phyloP scores from a whole-genome alignment of 2,113 vertebrate genomes.

The Amphiprion percula region DNA sequence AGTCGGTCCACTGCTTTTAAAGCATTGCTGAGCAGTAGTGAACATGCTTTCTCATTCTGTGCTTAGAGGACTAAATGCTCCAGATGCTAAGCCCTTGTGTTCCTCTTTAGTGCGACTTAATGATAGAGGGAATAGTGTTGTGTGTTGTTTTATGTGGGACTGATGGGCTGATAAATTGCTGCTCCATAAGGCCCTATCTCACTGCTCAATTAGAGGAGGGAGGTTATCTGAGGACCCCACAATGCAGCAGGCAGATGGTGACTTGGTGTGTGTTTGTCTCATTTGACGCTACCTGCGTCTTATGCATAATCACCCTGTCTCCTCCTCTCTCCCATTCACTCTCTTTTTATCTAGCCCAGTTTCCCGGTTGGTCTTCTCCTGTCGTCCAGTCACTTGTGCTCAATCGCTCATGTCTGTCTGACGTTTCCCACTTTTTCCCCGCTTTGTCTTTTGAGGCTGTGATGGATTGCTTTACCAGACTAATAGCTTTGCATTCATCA shows the following conservation, averaged over 20 bases:
- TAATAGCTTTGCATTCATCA: conserved; percentile 63
- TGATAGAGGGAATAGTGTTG: not conserved
- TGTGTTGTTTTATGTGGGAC: conserved; percentile 20
- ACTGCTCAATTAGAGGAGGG: conserved; percentile 29
- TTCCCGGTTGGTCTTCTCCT: conserved; percentile 26
- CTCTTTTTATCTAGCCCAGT: conserved; percentile 14
- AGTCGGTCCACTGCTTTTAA: not conserved
- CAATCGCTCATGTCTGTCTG: conserved; percentile 42
- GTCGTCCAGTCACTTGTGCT: conserved; percentile 4
- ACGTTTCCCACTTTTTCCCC: conserved; percentile 8
- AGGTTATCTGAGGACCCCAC: conserved; percentile 53
- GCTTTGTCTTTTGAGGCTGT: conserved; percentile 47
- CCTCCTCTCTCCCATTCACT: not conserved
- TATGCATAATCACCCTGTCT: conserved; percentile 17
- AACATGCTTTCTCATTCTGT: not conserved
- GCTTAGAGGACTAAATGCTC: not conserved
- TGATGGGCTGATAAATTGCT: conserved; percentile 43
- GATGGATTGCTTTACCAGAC: conserved; percentile 52
- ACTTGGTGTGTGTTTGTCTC: conserved; percentile 55
- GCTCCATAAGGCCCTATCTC: conserved; percentile 15
- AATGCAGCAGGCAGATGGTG: conserved; percentile 56
- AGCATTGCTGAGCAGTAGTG: not conserved
- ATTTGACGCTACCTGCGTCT: conserved; percentile 53
- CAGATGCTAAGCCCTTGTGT: not conserved
- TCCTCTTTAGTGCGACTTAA: conserved; percentile 9